Evolutionary conservation across 2,113 vertebrate species (phyloP).

Genomic region (Callorhinus ursinus): DNA sequence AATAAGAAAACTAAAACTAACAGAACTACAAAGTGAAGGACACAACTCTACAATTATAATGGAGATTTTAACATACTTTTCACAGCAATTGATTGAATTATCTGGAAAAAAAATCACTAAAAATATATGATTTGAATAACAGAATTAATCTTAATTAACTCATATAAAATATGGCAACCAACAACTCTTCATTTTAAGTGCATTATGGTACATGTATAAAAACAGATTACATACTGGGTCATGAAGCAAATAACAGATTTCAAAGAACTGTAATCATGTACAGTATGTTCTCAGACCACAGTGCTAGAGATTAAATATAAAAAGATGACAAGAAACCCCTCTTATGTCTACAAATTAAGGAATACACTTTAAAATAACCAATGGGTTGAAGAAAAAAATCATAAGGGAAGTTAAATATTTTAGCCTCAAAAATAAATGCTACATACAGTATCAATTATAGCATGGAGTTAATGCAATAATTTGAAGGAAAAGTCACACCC

Average conservation of each 20-base stretch:
- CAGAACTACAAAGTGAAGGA: not conserved
- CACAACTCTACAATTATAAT: not conserved
- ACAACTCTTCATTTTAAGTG: not conserved
- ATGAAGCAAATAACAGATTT: not conserved
- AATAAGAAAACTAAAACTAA: not conserved
- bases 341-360: not conserved
- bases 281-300: not conserved
- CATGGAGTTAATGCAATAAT: not conserved
- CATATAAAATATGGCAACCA: not conserved
- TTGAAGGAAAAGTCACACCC: not conserved
- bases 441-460: not conserved
- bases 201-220: not conserved
- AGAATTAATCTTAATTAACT: not conserved
- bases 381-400: not conserved
- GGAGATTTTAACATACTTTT: not conserved
- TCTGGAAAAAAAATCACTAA: not conserved
- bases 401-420: not conserved
- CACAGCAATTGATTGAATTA: not conserved
- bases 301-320: not conserved
- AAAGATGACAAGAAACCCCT: not conserved
- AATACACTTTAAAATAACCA: not conserved
- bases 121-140: not conserved
- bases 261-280: not conserved
- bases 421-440: not conserved
- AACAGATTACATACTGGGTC: not conserved